Evolutionary conservation across 2,888 invertebrate genomes (phyloP), one percentile per base, ranked within the genome.

Genomic region (Rugalucina vietnamica): DNA sequence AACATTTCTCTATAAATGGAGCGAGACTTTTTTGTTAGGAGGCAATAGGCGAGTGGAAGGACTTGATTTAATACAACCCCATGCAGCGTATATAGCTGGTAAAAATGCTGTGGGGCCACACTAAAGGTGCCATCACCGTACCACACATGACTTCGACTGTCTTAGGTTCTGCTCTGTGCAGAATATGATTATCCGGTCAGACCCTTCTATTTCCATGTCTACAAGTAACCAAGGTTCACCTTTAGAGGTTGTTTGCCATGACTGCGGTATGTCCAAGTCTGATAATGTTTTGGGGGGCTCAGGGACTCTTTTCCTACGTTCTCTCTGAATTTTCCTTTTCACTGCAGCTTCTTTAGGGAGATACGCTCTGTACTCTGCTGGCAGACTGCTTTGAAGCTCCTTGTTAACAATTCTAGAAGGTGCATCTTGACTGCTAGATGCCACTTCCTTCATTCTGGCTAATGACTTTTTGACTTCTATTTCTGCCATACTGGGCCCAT

Each of bases 81-180:
- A 43, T 43, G 60, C 29, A 60, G 27, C 27, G 60, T 24, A 29
- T 60, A 60, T 29, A 60, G 18, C 60, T 60, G 29, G 29, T 60
- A 60, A 21, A 60, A 60, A 27, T 60, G 60, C 29, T 60, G 60
- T 27, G 60, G 60, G 27, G 60, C 24, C 27, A 60, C 60, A 60
- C 27, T 60, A 60, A n/a, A 60, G 60, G 60, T 60, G 60, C 24
- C 60, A 60, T 27, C 29, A 60, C 60, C 60, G 18, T 60, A 60
- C 60, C 60, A 60, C 60, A 60, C 60, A 60, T 27, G 10, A 60
- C 60, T 27, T 10, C 60, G 60, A 60, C 60, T 60, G 29, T 27
- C 60, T 60, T 8, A 60, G 60, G 60, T 60, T 60, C 29, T 60
- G 60, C 8, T 60, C 60, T 29, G 60, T 60, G 29, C 60, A 27